phyloP scores from a whole-genome alignment of 2,113 vertebrate genomes.

The Raja brachyura region DNA sequence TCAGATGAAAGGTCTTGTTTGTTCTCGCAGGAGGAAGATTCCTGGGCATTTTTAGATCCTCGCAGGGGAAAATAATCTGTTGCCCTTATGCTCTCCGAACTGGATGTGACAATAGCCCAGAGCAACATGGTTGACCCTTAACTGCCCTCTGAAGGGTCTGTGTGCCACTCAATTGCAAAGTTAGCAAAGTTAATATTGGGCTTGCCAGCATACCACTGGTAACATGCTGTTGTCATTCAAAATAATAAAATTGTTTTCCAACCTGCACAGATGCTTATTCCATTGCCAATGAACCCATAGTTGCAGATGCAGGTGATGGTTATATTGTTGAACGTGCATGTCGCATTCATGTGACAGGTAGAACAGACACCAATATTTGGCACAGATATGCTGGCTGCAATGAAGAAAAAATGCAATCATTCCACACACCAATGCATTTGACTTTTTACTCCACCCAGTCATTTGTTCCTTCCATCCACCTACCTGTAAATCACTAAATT shows the following conservation, averaged over 20 bases:
- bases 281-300: slow-evolving; percentile 87
- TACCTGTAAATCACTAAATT: too few relatives aligned
- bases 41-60: too few relatives aligned
- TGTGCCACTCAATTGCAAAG: too few relatives aligned
- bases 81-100: too few relatives aligned
- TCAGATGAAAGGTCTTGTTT: neutral
- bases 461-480: neutral
- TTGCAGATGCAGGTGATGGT: slow-evolving; percentile 81
- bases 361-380: slow-evolving; percentile 62
- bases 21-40: neutral
- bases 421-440: neutral
- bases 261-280: slow-evolving; percentile 78
- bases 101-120: too few relatives aligned
- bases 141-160: too few relatives aligned
- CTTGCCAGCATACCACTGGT: too few relatives aligned
- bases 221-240: neutral
- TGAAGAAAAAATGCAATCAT: neutral
- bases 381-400: neutral
- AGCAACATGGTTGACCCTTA: too few relatives aligned
- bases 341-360: slow-evolving; percentile 76
- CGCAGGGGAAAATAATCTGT: too few relatives aligned
- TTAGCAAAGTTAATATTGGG: too few relatives aligned
- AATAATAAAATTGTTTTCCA: neutral
- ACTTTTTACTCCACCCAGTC: neutral
- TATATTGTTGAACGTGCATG: slow-evolving; percentile 65